phyloP scores from a whole-genome alignment of 2,888 invertebrate species.

The Lasioglossum zephyrum region DNA sequence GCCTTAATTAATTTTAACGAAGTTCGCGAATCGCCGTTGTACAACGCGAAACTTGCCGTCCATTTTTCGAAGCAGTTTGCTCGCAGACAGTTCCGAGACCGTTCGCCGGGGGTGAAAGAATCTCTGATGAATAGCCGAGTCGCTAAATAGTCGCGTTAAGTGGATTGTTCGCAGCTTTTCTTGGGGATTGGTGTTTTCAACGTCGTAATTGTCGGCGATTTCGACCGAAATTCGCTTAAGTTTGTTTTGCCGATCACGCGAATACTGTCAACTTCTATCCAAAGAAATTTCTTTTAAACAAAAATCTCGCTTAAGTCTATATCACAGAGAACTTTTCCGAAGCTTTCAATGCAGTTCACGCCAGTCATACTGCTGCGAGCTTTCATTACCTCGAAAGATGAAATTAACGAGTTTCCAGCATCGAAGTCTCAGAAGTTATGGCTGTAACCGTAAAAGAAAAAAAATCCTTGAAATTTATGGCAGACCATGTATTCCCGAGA shows the following conservation, averaged over 20 bases:
- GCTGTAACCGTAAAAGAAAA: neutral
- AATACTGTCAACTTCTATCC: neutral
- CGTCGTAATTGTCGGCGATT: neutral
- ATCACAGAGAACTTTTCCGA: neutral
- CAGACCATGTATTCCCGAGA: neutral
- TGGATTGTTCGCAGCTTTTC: neutral
- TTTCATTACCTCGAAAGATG: neutral
- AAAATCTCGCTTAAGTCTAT: neutral
- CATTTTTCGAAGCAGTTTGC: neutral
- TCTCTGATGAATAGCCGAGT: neutral
- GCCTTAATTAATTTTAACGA: conserved; percentile 38
- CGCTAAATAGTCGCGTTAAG: neutral
- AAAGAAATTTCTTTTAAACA: neutral
- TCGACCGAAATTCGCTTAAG: too few species aligned
- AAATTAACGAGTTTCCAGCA: neutral
- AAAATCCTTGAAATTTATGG: neutral
- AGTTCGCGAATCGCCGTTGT: conserved; percentile 11
- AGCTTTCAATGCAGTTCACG: neutral
- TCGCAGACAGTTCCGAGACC: neutral
- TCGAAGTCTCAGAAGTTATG: neutral
- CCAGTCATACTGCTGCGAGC: neutral
- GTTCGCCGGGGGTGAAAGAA: conserved; percentile 9
- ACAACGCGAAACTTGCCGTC: neutral
- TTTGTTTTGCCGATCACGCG: neutral
- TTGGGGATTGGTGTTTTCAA: conserved; percentile 1